Evolutionary conservation across 2,113 vertebrate species (phyloP), one percentile per base, ranked within the genome.

Genomic region (Labeo rohita): DNA sequence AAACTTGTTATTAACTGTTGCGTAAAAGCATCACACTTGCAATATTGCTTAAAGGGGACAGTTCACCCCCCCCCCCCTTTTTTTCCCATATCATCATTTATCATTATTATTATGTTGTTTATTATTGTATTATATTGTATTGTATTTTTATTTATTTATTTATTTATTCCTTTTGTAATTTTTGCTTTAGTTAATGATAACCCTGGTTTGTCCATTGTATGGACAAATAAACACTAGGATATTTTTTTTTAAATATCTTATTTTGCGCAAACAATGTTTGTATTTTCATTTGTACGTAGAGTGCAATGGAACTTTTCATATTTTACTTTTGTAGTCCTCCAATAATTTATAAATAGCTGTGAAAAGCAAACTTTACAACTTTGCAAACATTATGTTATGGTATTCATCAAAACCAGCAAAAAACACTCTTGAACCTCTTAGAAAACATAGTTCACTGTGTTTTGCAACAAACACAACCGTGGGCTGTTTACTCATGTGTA

Each of bases 401-500:
- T 50, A 77, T 77, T 76, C 3, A 4, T 76, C 47, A 76, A 50
- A 76, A 76, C 50, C 12, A 50, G 12, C 6, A 23, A 28, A 28
- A 75, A 75, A n/a, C 21, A 59, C 18, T 59, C 56, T 59, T 59
- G 18, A 59, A 59, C 18, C 0, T 59, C 56, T 59, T 59, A 59
- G 18, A 59, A n/a, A 16, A 50, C 73, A 21, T 4, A 76, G 47
- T 52, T 76, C 74, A 52, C 73, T 16, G n/a, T 75, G 28, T 72
- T 66, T 15, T 89, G 59, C 28, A 84, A 74, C 66, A 80, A 79
- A 83, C 65, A 84, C 49, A 66, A 50, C 80, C 74, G 34, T 72
- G 21, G 66, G 79, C 74, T 80, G 56, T 84, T 65, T 78, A 39
- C 83, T 75, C 80, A 74, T 66, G 79, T 87, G 85, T 28, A 47